Conservation (phyloP, 2,888 invertebrate genomes). For the Villa cingulata region DNA sequence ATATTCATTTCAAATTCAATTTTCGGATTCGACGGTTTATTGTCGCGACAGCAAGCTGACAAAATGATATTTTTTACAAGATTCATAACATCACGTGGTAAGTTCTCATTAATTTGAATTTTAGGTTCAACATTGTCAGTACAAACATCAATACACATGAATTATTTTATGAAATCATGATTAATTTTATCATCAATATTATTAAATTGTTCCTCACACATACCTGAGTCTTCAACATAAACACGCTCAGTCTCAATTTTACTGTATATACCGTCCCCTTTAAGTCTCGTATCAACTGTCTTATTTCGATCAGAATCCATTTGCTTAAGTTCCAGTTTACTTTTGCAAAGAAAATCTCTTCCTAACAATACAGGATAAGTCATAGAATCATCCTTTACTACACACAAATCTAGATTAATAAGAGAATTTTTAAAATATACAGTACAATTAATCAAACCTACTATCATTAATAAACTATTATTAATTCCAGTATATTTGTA, state of each 20-base stretch:
- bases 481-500: not conserved
- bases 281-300: not conserved
- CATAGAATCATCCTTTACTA: not conserved
- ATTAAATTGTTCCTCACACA: too few species aligned
- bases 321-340: not conserved
- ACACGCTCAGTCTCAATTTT: not conserved
- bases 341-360: too few species aligned
- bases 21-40: not conserved
- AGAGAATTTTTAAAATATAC: not conserved
- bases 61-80: not conserved
- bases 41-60: not conserved
- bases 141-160: not conserved
- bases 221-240: not conserved
- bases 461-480: not conserved
- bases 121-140: too few species aligned
- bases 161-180: not conserved
- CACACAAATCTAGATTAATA: not conserved
- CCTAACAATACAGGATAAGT: conserved; percentile 1
- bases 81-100: not conserved
- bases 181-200: too few species aligned
- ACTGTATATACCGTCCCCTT: not conserved
- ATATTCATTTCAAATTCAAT: not conserved
- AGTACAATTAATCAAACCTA: not conserved
- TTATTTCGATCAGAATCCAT: too few species aligned
- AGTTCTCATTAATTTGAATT: not conserved